These are phyloP conservation scores for Spongilla lacustris DNA, from an alignment of 37 sponge, comb jelly and placozoan species.

Conservation along the genomic window DNA sequence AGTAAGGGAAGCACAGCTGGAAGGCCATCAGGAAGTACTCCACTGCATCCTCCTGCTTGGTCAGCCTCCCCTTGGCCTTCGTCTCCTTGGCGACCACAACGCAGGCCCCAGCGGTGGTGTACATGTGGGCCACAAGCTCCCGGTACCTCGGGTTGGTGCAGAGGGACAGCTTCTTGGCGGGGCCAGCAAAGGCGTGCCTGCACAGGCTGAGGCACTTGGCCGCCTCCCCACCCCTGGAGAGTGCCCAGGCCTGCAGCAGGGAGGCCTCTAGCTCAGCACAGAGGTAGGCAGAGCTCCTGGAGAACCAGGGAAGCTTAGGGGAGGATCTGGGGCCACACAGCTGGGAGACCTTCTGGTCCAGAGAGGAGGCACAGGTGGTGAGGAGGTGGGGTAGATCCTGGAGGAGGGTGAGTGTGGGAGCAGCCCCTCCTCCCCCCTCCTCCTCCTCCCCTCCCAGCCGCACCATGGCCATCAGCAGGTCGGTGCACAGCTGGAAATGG, in stretches of 20 bases:
- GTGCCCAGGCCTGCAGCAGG: background rate
- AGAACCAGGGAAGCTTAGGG: background rate
- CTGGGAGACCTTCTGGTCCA: background rate
- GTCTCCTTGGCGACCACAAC: background rate
- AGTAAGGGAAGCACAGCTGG: conserved; percentile 32
- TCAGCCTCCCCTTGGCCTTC: background rate
- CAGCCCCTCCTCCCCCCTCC: background rate
- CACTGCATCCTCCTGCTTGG: background rate
- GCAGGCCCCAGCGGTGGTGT: background rate
- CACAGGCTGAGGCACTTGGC: background rate
- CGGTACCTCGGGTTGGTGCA: background rate
- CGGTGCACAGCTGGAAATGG: background rate
- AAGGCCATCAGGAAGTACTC: conserved; percentile 30
- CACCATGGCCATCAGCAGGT: background rate
- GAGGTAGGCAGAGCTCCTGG: background rate
- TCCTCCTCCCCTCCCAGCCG: background rate
- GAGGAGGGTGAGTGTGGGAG: background rate
- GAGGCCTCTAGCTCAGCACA: background rate
- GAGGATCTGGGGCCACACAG: background rate
- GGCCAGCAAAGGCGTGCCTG: background rate
- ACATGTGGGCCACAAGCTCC: background rate
- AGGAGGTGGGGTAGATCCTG: background rate
- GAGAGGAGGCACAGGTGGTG: background rate
- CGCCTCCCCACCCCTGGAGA: background rate
- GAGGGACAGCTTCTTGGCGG: background rate